Conservation (phyloP, 2,797 vertebrate species). For the Enteromius paludinosus region DNA sequence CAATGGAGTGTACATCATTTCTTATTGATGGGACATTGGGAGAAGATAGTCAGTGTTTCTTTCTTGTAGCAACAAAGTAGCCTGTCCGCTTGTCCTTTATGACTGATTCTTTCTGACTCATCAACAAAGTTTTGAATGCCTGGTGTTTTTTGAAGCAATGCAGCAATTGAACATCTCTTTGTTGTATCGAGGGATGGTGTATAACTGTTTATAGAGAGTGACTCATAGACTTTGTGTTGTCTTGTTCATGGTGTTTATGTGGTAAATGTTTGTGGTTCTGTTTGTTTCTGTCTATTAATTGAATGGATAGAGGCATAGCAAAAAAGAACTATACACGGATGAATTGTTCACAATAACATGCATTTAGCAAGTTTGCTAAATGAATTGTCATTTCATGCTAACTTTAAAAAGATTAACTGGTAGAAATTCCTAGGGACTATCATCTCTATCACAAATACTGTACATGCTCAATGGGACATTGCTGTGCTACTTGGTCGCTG, state of each 20-base stretch:
- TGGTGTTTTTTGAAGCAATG: slow-evolving; percentile 20
- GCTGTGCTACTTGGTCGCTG: too few species aligned
- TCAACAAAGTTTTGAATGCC: slow-evolving; percentile 19
- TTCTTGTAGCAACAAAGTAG: not conserved
- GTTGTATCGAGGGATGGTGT: not conserved
- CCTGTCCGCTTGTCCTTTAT: slow-evolving; percentile 22
- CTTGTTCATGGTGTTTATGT: not conserved
- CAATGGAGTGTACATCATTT: slow-evolving; percentile 43
- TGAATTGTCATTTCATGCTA: too few species aligned
- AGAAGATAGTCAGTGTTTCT: slow-evolving; percentile 38
- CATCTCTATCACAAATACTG: too few species aligned
- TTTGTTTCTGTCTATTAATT: not conserved
- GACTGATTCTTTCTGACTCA: slow-evolving; percentile 4
- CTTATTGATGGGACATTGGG: slow-evolving; percentile 38
- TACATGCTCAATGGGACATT: too few species aligned
- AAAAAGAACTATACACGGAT: not conserved
- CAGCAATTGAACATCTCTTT: slow-evolving; percentile 12
- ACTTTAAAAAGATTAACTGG: too few species aligned
- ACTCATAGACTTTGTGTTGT: not conserved
- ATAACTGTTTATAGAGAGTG: slow-evolving; percentile 7
- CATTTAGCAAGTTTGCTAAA: too few species aligned
- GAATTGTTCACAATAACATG: too few species aligned
- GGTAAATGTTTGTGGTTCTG: not conserved
- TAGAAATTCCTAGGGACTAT: too few species aligned
- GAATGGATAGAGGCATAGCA: not conserved